A percentile compares a stretch with the other conserved stretches of the same genome.
phyloP scores from a whole-genome alignment of 92 coral and sea anemone genomes.

The Epizoanthus scotinus region DNA sequence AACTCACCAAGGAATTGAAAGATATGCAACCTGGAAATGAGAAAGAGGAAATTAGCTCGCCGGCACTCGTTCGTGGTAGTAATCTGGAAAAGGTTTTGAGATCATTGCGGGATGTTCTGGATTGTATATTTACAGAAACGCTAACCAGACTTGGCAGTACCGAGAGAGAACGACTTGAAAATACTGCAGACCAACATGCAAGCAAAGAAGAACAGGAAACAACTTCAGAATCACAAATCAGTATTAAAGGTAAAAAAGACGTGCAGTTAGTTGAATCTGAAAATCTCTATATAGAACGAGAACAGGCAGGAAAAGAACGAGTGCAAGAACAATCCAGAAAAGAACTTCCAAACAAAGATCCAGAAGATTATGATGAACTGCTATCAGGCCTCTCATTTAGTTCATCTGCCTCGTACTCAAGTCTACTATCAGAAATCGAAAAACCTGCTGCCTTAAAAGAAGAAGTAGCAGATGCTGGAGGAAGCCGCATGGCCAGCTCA shows the following conservation, averaged over 20 bases:
- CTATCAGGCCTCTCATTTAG: not conserved
- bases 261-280: too few relatives aligned
- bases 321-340: not conserved
- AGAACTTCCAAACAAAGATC: not conserved
- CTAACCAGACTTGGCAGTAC: conserved; percentile 27
- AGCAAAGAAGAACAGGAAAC: not conserved
- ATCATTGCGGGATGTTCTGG: conserved; percentile 34
- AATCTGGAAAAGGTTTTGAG: conserved; percentile 31
- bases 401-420: conserved; percentile 38
- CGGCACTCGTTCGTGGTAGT: not conserved
- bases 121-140: conserved; percentile 32
- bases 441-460: not conserved
- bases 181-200: not conserved
- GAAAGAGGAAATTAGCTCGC: not conserved
- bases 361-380: not conserved
- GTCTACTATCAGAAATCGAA: conserved; percentile 28
- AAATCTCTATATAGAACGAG: too few relatives aligned
- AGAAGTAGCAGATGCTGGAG: not conserved
- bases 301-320: not conserved
- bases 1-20: conserved; percentile 21
- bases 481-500: not conserved
- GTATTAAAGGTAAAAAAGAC: too few relatives aligned
- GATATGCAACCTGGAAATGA: conserved; percentile 3
- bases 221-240: not conserved
- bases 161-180: conserved; percentile 11